Base-by-base conservation (phyloP, 2,888 invertebrate genomes). In the Drosophila antonietae region DNA sequence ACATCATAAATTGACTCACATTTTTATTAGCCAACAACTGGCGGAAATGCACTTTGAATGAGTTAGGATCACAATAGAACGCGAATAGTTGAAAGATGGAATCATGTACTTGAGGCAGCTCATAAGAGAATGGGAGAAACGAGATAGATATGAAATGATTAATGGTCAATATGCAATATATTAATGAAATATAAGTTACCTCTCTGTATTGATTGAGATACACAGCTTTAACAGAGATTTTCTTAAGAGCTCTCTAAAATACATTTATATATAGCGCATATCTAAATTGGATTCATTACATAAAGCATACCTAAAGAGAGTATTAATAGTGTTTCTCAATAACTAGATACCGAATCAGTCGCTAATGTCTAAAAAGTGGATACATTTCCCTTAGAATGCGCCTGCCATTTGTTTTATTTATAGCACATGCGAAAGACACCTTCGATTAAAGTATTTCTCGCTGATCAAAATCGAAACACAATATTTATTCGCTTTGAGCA, bases 401-500 rank as follows among this genome's bases (percentile, higher is more conserved):
- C 14, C 1, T 31, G n/a, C 5, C 18, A 52, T 37, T 35, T 53
- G 9, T 35, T 37, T 46, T 47, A 18, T 39, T 8, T n/a, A 14
- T 39, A 69, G 37, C 39, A 47, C 10, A 41, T 12, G 15, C 23
- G 2, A n/a, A 39, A 33, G 49, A n/a, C 37, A 23, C 2, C 15
- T 39, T 51, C 10, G 49, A 20, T 23, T 28, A n/a, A 28, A 28
- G 28, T 12, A 39, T 39, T 39, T 23, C 33, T 15, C n/a, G 23
- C 12, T 23, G 33, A n/a, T 47, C 52, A 31, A 15, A 9, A 23
- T 35, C 18, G 28, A 51, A 61, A 33, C 53, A 39, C n/a, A 33
- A 49, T 80, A 80, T 81, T 83, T 83, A 82, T 83, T 46, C 73
- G 37, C 51, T 53, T 18, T 18, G 47, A 67, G 59, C 79, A 81